These are phyloP conservation scores for Brachionus koreanus DNA, from an alignment of 1,140 invertebrate genomes.

Conservation along the genomic window DNA sequence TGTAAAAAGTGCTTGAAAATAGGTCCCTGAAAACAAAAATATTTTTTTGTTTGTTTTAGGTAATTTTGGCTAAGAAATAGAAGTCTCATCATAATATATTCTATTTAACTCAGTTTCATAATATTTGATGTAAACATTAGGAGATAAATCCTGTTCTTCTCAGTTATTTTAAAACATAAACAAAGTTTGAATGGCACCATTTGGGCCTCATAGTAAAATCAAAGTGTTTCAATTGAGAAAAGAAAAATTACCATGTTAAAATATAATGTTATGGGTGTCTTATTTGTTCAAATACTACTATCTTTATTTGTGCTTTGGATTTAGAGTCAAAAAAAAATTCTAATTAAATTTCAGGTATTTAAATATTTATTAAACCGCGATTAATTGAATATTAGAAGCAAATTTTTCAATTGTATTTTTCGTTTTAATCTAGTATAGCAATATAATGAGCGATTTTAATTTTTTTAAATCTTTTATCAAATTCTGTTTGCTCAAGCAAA, in stretches of 20 bases:
- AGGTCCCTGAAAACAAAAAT: conserved; percentile 6
- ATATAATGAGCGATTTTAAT: background rate
- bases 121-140: background rate
- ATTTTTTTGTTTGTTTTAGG: background rate
- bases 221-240: background rate
- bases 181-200: background rate
- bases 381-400: background rate
- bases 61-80: background rate
- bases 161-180: background rate
- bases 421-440: background rate
- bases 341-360: conserved; percentile 5
- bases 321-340: background rate
- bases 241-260: background rate
- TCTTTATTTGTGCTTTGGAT: background rate
- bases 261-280: background rate
- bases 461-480: background rate
- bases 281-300: background rate
- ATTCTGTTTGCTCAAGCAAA: background rate
- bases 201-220: background rate
- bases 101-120: background rate
- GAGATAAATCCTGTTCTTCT: conserved; percentile 2
- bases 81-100: conserved; percentile 3
- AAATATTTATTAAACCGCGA: background rate
- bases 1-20: background rate
- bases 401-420: background rate